A percentile compares a stretch with the other conserved stretches of the same genome.
These are phyloP conservation scores for Sesamia nonagrioides DNA, from an alignment of 1,140 invertebrate genomes.

Conservation along the genomic window DNA sequence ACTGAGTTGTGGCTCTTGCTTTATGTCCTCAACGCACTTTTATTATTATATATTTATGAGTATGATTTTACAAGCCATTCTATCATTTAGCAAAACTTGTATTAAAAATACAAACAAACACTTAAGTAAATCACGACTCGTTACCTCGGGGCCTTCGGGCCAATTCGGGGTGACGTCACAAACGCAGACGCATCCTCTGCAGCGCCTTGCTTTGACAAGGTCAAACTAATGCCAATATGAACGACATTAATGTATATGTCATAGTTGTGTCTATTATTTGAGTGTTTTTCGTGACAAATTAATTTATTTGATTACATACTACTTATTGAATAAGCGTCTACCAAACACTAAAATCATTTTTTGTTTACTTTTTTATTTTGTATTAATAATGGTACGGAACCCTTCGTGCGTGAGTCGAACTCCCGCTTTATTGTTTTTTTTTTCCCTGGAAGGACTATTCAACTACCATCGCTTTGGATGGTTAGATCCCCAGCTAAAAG, in stretches of 20 bases:
- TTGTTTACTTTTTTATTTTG: too few species aligned
- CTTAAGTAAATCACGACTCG: neutral
- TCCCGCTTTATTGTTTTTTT: too few species aligned
- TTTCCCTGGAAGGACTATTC: too few species aligned
- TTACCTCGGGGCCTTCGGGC: constrained; percentile 5
- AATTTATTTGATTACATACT: constrained; percentile 25
- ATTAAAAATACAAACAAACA: neutral
- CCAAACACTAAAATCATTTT: too few species aligned
- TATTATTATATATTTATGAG: neutral
- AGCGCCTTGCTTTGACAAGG: neutral
- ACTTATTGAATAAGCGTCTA: neutral
- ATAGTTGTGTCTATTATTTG: constrained; percentile 11
- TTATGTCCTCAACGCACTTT: too few species aligned
- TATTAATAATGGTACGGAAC: too few species aligned
- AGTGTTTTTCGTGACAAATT: neutral
- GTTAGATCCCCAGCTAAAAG: too few species aligned
- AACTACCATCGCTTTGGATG: too few species aligned
- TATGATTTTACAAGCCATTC: neutral
- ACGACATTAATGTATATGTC: neutral
- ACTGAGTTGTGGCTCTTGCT: too few species aligned
- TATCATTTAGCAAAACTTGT: neutral
- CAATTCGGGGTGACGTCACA: constrained; percentile 19
- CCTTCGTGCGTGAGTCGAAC: too few species aligned
- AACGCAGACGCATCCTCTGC: constrained; percentile 31
- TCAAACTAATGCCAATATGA: constrained; percentile 11